Conservation (phyloP, 2,888 invertebrate species). For the Parasteatoda lunata region DNA sequence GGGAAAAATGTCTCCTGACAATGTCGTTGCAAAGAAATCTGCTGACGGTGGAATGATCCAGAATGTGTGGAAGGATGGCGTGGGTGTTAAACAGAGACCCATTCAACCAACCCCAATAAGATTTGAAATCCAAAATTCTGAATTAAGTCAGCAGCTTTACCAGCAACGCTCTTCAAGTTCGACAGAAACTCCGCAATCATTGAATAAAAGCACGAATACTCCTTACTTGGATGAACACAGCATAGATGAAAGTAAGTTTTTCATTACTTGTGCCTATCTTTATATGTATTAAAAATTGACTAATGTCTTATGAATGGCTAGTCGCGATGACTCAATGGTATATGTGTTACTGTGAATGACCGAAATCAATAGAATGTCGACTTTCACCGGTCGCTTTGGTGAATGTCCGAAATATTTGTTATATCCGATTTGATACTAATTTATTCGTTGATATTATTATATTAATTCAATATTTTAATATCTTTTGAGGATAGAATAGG, state of each 20-base stretch:
- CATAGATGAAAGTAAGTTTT: background rate
- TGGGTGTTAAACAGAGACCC: constrained; percentile 64
- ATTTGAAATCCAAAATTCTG: constrained; percentile 7
- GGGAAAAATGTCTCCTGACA: constrained; percentile 59
- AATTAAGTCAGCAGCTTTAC: background rate
- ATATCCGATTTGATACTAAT: no score
- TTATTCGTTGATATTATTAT: no score
- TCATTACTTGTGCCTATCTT: background rate
- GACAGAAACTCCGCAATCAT: background rate
- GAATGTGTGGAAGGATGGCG: constrained; percentile 69
- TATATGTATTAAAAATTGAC: no score
- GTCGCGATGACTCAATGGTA: no score
- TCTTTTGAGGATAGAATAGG: no score
- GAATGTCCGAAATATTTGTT: no score
- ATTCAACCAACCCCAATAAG: constrained; percentile 17
- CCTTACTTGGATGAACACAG: background rate
- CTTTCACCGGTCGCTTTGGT: no score
- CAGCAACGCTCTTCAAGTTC: background rate
- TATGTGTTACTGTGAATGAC: no score
- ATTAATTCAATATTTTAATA: no score
- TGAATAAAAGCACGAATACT: constrained; percentile 2
- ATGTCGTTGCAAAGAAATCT: constrained; percentile 70
- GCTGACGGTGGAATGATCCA: constrained; percentile 42
- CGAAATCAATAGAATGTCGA: no score
- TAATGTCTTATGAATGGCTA: no score